Evolutionary conservation across 2,888 invertebrate genomes (phyloP).

Genomic region (Nomada goodeniana): DNA sequence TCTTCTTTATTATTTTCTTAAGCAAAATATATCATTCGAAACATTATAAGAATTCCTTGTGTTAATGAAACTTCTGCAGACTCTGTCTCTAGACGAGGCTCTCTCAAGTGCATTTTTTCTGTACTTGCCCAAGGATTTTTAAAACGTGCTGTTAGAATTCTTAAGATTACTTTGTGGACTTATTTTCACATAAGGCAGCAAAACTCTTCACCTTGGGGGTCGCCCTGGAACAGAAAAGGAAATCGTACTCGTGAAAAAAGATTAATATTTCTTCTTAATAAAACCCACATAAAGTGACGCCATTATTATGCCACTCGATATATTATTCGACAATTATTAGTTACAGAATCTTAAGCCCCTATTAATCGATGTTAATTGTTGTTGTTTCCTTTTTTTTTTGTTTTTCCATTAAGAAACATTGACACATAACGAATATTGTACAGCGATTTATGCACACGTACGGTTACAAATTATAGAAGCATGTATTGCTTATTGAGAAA

Average conservation of each 20-base stretch:
- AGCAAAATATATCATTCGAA: conserved; percentile 53
- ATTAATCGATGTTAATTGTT: conserved; percentile 53
- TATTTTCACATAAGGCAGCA: conserved; percentile 86
- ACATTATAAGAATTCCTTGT: conserved; percentile 58
- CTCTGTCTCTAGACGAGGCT: conserved; percentile 28
- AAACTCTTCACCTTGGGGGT: conserved; percentile 85
- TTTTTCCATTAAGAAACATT: background rate
- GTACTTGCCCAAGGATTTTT: conserved; percentile 46
- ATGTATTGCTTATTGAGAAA: background rate
- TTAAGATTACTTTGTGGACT: conserved; percentile 63
- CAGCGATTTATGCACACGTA: conserved; percentile 13
- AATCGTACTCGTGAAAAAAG: conserved; percentile 32
- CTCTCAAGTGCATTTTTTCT: conserved; percentile 14
- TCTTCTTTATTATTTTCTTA: conserved; percentile 57
- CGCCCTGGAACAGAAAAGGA: conserved; percentile 82
- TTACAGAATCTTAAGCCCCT: conserved; percentile 44
- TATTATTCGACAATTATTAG: conserved; percentile 42
- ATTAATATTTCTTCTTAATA: conserved; percentile 8
- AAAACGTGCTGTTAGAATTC: conserved; percentile 56
- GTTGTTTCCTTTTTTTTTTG: no score
- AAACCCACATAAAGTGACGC: conserved; percentile 28
- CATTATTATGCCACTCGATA: conserved; percentile 18
- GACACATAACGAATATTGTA: conserved; percentile 2
- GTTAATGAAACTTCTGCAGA: conserved; percentile 40
- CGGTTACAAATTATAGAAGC: conserved; percentile 4